Evolutionary conservation across 2,113 vertebrate genomes (phyloP).

Genomic region (Beaufortia kweichowensis): DNA sequence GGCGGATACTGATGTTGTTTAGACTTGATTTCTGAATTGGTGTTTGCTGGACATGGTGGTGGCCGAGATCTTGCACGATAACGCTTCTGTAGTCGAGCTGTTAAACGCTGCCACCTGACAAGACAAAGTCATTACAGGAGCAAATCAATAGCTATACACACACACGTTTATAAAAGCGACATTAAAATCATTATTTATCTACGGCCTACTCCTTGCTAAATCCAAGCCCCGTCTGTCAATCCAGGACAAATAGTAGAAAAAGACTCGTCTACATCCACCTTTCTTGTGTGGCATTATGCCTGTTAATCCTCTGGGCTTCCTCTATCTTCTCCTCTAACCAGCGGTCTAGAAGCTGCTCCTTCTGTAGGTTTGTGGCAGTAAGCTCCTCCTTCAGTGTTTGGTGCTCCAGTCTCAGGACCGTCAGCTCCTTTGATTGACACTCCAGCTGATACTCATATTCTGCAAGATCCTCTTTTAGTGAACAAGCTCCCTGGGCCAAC

Average conservation of each 20-base stretch:
- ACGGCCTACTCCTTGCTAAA: too few species aligned
- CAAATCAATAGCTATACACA: too few species aligned
- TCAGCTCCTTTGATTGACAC: constrained; percentile 68
- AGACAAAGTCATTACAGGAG: neutral
- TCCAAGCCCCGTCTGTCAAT: too few species aligned
- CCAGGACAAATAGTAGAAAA: too few species aligned
- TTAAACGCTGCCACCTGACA: constrained; percentile 41
- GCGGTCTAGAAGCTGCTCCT: constrained; percentile 68
- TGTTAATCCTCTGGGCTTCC: constrained; percentile 71
- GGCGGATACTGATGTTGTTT: neutral
- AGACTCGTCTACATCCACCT: constrained; percentile 55
- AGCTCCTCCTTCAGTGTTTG: constrained; percentile 56
- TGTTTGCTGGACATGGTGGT: neutral
- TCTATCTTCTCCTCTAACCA: constrained; percentile 73
- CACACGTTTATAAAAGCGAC: too few species aligned
- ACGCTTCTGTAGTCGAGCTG: constrained; percentile 35
- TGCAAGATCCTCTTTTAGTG: constrained; percentile 59
- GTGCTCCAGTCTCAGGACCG: constrained; percentile 57
- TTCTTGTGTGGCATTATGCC: constrained; percentile 66
- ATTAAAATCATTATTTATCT: too few species aligned
- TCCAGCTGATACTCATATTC: constrained; percentile 67
- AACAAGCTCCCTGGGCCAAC: constrained; percentile 60
- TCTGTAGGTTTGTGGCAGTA: constrained; percentile 52
- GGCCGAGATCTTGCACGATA: neutral
- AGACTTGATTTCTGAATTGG: neutral